A percentile compares a stretch with the other conserved stretches of the same genome.
These are phyloP conservation scores for Amiota communis DNA, from an alignment of 2,888 invertebrate species.

Conservation along the genomic window DNA sequence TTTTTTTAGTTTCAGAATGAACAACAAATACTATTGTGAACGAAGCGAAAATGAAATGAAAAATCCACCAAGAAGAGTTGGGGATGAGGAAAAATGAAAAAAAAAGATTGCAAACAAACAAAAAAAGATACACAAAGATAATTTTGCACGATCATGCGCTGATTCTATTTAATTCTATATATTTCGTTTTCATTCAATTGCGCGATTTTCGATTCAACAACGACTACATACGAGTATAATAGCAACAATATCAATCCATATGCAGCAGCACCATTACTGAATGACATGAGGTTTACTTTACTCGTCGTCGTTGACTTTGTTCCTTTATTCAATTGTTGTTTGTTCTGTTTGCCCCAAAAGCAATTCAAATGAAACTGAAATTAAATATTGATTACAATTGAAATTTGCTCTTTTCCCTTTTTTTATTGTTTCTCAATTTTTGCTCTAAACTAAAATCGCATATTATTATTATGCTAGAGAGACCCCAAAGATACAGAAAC, in stretches of 20 bases:
- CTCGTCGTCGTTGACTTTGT: not conserved
- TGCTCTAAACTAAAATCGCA: not conserved
- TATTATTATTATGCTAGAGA: too few relatives aligned
- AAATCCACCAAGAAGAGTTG: slow-evolving; percentile 40
- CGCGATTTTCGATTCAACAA: slow-evolving; percentile 17
- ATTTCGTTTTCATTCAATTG: slow-evolving; percentile 28
- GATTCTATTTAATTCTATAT: slow-evolving; percentile 47
- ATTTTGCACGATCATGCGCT: slow-evolving; percentile 58
- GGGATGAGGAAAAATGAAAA: slow-evolving; percentile 33
- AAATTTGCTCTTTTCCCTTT: slow-evolving; percentile 32
- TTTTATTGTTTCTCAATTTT: slow-evolving; percentile 2
- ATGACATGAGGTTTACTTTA: slow-evolving; percentile 1
- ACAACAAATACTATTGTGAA: too few relatives aligned
- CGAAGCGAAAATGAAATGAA: slow-evolving; percentile 42
- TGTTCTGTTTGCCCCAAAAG: slow-evolving; percentile 9
- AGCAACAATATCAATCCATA: not conserved
- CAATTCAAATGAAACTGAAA: slow-evolving; percentile 56
- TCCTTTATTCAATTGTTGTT: slow-evolving; percentile 5
- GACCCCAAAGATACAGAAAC: not conserved
- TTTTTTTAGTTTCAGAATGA: too few relatives aligned
- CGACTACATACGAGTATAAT: not conserved
- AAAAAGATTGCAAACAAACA: slow-evolving; percentile 37
- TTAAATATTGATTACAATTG: slow-evolving; percentile 58
- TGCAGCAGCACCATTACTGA: not conserved
- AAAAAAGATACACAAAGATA: slow-evolving; percentile 46